Evolutionary conservation across 1,140 invertebrate genomes (phyloP), one percentile per base, ranked within the genome.

Genomic region (Notospermus geniculatus): DNA sequence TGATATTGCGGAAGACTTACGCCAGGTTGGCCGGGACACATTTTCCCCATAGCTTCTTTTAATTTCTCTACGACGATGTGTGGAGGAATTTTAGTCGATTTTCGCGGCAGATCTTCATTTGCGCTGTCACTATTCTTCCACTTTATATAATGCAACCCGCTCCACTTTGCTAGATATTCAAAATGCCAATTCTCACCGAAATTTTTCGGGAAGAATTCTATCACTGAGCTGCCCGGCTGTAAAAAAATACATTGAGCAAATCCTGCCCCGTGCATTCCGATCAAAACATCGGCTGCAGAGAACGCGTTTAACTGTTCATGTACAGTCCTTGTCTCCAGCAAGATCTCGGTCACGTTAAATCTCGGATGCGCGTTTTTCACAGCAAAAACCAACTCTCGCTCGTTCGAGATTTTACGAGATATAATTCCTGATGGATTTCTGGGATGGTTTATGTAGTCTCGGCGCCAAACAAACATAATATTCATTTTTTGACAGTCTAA

Each of bases 251-350:
- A 79, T 83, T 98, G 95, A 0, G 95, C 95, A 19, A 98, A 77
- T 0, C 95, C 95, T 61, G 95, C 93, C 19, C 96, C 96, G 80
- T 99, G 96, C 83, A 98, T 96, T 25, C 95, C 95, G 73, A 97
- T 91, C 59, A 97, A 88, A 65, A 98, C 88, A 82, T 97, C 94
- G 0, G 91, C 87, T 69, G 94, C 91, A 43, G 66, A 46, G 7
- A 78, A 65, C 9, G 62, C 52, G 41, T 67, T 36, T 22, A 80
- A 57, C 57, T 80, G 78, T 28, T 73, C 59, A 0, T 61, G 50
- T 65, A 78, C 73, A 5, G 41, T 60, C 59, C 67, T 54, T 32
- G 57, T 27, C 29, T 80, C 78, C 2, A 77, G 56, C 60, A 76
- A 73, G n/a, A 76, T 32, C 5, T 71, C 72, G 9, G 22, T 60